Base-by-base conservation (phyloP, 2,113 vertebrate species). In the Potamarius usumacintae region DNA sequence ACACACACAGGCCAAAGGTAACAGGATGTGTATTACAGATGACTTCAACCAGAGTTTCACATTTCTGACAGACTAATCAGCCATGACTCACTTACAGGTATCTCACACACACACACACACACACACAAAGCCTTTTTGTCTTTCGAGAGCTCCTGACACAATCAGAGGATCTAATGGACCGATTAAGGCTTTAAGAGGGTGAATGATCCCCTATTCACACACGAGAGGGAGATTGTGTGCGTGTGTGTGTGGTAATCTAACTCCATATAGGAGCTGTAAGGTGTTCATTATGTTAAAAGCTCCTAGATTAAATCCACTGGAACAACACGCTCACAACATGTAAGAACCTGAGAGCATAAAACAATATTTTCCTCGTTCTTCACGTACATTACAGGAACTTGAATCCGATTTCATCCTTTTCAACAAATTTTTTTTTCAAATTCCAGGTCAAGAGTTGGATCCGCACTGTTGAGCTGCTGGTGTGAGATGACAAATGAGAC, bases 21-120 rank as follows among this genome's bases (percentile, higher is more conserved):
- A 95, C 94, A 91, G 72, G 96, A 96, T 94, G 93, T 92, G 91
- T 90, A 88, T 84, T 72, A 92, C 79, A 1, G 84, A 86, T 77
- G 48, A 76, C 30, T 81, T 25, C 53, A 85, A 74, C 50, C 76
- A 71, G 82, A 79, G 34, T 80, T 86, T 83, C 78, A 80, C 34
- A 78, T 79, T 74, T 55, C 77, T 72, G 87, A 82, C 22, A 27
- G 76, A 81, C 72, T 88, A 71, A 85, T 85, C 65, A 57, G 50
- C 55, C 27, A 72, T 62, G 69, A 85, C 78, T 86, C 55, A 85
- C 55, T 80, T 84, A 84, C 88, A 90, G 89, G 89, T 90, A 88
- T 62, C 88, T 63, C 80, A 30, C 78, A 76, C 82, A 63, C 85
- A 57, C 53, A 57, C 67, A 42, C 34, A 42, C 34, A 42, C 4